Percentiles rank a stretch among this genome's conserved stretches.
Conservation (phyloP, 2,888 invertebrate species). For the Monochamus alternatus region DNA sequence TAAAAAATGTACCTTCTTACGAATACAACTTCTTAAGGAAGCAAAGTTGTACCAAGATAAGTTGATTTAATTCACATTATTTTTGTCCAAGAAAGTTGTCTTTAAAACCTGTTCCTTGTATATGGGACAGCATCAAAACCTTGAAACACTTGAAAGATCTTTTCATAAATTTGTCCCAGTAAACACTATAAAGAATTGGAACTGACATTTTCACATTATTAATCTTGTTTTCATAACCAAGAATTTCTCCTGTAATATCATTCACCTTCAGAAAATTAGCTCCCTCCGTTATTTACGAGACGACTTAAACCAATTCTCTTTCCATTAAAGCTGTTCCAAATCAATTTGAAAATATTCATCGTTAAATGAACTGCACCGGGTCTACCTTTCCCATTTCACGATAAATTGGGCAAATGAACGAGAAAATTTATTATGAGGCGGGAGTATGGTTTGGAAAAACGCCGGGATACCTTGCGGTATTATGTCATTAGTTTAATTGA, state of each 20-base stretch:
- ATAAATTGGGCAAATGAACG: constrained; percentile 38
- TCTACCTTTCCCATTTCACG: constrained; percentile 38
- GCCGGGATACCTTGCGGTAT: neutral
- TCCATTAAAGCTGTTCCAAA: constrained; percentile 18
- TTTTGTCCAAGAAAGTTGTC: too few relatives aligned
- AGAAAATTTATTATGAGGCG: constrained; percentile 30
- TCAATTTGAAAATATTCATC: constrained; percentile 33
- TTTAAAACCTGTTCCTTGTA: too few relatives aligned
- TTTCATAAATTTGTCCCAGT: too few relatives aligned
- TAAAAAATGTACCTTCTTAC: too few relatives aligned
- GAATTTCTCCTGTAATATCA: neutral
- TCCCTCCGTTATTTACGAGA: neutral
- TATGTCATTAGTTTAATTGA: constrained; percentile 15
- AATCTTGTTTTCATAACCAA: too few relatives aligned
- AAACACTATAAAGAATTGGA: too few relatives aligned
- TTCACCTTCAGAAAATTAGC: neutral
- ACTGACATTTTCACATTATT: constrained; percentile 35
- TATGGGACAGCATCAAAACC: too few relatives aligned
- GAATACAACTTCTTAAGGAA: too few relatives aligned
- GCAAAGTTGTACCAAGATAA: too few relatives aligned
- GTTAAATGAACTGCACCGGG: constrained; percentile 29
- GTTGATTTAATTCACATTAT: too few relatives aligned
- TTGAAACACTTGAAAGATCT: too few relatives aligned
- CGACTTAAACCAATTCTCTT: constrained; percentile 26
- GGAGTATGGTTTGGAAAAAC: constrained; percentile 16